Base-by-base conservation (phyloP, 2,113 vertebrate genomes). In the Salvelinus fontinalis region DNA sequence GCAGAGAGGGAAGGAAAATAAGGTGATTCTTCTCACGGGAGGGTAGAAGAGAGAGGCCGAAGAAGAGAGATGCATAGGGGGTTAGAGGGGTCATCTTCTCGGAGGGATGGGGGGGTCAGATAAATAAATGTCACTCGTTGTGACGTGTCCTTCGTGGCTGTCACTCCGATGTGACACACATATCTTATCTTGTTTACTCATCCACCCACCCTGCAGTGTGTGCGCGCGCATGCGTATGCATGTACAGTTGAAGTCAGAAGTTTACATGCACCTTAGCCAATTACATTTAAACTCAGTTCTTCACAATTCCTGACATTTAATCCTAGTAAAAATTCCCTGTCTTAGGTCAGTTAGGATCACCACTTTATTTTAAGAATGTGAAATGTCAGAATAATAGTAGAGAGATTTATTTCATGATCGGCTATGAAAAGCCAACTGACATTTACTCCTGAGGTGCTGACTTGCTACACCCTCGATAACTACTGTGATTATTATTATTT, bases 101-200 rank as follows among this genome's bases (percentile, higher is more conserved):
- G 7, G 20, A 9, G 34, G 39, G 39, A 9, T 44, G 39, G 39
- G 8, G 39, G 34, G 51, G 7, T 11, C 39, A 24, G 39, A 70
- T 71, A 73, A 70, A 82, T 85, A 91, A 89, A 92, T 93, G 91
- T 90, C 90, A 89, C 69, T 62, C 26, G 69, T 49, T 74, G n/a
- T 88, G 89, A 83, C 64, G 75, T 89, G 82, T 92, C 87, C 76
- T 90, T 81, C 87, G 77, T 76, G 77, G 79, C 84, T 88, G 89
- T 88, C 81, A 82, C 81, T 88, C 82, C 74, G 82, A 88, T 90
- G 84, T 86, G 81, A 76, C 83, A 51, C 64, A 89, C 79, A 85
- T 74, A 89, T 83, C 44, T 22, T 78, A 75, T 84, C 81, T 80
- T 84, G 80, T 88, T 88, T 84, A 85, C 79, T 81, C 78, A 84